A percentile compares a stretch with the other conserved stretches of the same genome.
Conservation (phyloP, 2,888 invertebrate species). For the Eupithecia insigniata region DNA sequence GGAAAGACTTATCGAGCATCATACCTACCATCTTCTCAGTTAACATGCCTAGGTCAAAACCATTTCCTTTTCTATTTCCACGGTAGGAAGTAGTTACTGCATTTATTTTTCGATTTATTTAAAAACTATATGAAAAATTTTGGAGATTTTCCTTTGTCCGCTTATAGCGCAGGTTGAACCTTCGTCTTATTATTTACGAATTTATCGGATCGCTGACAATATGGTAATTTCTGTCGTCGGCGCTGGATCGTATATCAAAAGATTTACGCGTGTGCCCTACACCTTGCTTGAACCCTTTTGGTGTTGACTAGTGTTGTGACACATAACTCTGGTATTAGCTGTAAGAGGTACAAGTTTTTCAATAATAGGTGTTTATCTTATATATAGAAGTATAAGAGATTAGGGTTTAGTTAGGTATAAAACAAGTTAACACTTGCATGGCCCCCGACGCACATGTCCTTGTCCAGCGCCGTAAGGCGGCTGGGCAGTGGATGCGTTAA, state of each 20-base stretch:
- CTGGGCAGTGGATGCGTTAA: too few relatives aligned
- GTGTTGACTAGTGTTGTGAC: conserved; percentile 15
- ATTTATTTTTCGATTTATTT: conserved; percentile 2
- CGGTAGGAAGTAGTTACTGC: background rate
- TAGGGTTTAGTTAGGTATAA: background rate
- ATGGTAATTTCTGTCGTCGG: conserved; percentile 42
- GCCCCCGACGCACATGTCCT: too few relatives aligned
- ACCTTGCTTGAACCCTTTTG: conserved; percentile 31
- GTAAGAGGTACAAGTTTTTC: background rate
- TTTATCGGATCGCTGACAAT: conserved; percentile 44
- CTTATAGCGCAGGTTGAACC: conserved; percentile 20
- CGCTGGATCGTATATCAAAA: conserved; percentile 49
- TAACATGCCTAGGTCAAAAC: background rate
- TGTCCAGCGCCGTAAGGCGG: too few relatives aligned
- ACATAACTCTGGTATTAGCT: background rate
- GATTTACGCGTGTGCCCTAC: conserved; percentile 42
- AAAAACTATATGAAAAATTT: background rate
- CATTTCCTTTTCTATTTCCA: background rate
- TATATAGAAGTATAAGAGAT: too few relatives aligned
- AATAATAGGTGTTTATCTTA: background rate
- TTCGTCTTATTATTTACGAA: conserved; percentile 35
- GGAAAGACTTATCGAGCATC: background rate
- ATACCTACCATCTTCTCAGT: background rate
- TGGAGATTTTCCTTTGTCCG: background rate
- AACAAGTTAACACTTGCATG: too few relatives aligned